A percentile compares a stretch with the other conserved stretches of the same genome.
Evolutionary conservation across 2,797 vertebrate species (phyloP).

Genomic region (Arctocebus calabarensis): DNA sequence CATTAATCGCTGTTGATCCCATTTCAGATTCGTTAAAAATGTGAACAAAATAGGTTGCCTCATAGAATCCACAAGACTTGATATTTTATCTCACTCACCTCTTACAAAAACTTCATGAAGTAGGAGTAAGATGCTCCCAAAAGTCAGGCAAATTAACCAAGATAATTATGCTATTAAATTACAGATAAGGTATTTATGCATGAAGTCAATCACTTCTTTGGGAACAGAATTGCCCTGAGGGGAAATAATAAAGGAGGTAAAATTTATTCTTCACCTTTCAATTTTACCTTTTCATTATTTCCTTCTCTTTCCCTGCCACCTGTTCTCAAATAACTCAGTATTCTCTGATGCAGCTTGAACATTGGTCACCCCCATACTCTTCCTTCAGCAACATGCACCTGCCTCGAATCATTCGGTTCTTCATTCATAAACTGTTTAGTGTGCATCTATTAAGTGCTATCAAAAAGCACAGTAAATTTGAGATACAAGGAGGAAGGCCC

Average conservation of each 20-base stretch:
- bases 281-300: background rate
- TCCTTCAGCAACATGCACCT: background rate
- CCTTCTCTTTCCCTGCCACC: background rate
- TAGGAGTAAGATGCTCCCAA: background rate
- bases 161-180: background rate
- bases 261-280: background rate
- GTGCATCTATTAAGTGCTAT: background rate
- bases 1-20: background rate
- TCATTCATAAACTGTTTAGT: background rate
- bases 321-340: background rate
- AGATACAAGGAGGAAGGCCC: background rate
- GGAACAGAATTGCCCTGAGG: background rate
- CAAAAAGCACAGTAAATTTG: background rate
- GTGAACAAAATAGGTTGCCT: background rate
- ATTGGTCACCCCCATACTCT: background rate
- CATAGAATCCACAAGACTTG: background rate
- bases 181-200: background rate
- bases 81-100: background rate
- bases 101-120: background rate
- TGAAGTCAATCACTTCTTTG: background rate
- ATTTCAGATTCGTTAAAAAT: slow-evolving; percentile 16
- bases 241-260: background rate
- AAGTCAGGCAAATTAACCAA: background rate
- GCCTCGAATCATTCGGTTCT: background rate
- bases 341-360: background rate